A percentile compares a stretch with the other conserved stretches of the same genome.
These are phyloP conservation scores for Chionoecetes opilio DNA, from an alignment of 1,140 invertebrate species.

Conservation along the genomic window DNA sequence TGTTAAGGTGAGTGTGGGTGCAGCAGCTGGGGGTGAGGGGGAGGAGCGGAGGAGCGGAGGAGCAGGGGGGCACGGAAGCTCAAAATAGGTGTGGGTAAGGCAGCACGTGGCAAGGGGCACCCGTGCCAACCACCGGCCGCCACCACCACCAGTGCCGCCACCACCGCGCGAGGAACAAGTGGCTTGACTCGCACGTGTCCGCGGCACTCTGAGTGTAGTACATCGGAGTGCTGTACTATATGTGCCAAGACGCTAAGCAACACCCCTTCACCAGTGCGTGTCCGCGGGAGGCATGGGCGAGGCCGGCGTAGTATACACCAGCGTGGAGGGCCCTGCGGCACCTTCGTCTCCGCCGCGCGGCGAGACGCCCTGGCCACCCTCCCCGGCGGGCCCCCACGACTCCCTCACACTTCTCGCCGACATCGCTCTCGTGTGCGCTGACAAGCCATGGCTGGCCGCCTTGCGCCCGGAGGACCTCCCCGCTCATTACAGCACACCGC, in stretches of 20 bases:
- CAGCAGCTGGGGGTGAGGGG: neutral
- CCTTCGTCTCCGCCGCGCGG: slow-evolving; percentile 36
- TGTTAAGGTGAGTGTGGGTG: slow-evolving; percentile 44
- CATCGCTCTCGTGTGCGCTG: slow-evolving; percentile 72
- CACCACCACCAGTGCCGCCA: slow-evolving; percentile 65
- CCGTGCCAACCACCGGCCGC: slow-evolving; percentile 77
- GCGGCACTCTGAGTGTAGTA: neutral
- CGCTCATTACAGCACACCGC: slow-evolving; percentile 67
- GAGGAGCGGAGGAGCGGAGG: neutral
- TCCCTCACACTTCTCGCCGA: slow-evolving; percentile 75
- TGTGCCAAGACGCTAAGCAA: slow-evolving; percentile 35
- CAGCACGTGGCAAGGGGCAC: slow-evolving; percentile 68
- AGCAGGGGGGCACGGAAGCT: slow-evolving; percentile 32
- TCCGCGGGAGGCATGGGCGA: slow-evolving; percentile 51
- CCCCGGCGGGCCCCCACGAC: slow-evolving; percentile 61
- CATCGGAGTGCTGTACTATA: neutral
- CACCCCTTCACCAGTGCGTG: slow-evolving; percentile 14
- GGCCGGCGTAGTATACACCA: slow-evolving; percentile 41
- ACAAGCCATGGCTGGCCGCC: slow-evolving; percentile 74
- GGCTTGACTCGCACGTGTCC: slow-evolving; percentile 52
- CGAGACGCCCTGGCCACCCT: slow-evolving; percentile 67
- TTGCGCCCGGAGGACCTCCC: slow-evolving; percentile 70
- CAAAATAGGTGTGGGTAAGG: slow-evolving; percentile 72
- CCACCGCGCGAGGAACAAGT: slow-evolving; percentile 72
- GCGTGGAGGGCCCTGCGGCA: slow-evolving; percentile 11